Conservation (phyloP, 2,888 invertebrate genomes). For the Caenorhabditis wallacei region DNA sequence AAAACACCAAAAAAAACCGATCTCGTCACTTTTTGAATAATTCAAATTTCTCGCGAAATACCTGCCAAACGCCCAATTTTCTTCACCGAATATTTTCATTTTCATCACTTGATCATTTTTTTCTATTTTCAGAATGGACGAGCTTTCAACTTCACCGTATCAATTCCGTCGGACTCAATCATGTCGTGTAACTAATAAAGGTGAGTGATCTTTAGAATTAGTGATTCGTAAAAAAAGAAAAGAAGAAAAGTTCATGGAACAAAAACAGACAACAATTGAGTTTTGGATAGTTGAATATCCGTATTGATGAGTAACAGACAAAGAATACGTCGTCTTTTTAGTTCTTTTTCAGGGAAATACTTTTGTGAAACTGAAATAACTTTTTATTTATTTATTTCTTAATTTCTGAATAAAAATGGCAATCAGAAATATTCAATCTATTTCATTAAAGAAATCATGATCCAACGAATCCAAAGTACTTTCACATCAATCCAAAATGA, state of each 20-base stretch:
- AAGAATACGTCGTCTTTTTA: slow-evolving; percentile 25
- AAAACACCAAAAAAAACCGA: slow-evolving; percentile 11
- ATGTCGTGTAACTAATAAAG: slow-evolving; percentile 74
- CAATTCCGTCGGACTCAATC: slow-evolving; percentile 79
- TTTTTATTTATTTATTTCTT: background rate
- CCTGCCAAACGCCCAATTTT: slow-evolving; percentile 20
- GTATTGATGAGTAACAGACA: slow-evolving; percentile 42
- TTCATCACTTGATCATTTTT: slow-evolving; percentile 31
- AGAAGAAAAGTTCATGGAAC: slow-evolving; percentile 41
- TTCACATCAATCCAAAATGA: background rate
- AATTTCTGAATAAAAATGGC: background rate
- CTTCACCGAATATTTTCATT: background rate
- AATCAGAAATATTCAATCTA: too few species aligned
- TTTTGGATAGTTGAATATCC: slow-evolving; percentile 51
- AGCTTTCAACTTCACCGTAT: slow-evolving; percentile 57
- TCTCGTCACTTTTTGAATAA: slow-evolving; percentile 41
- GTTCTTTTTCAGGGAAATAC: background rate
- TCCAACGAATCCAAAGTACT: too few species aligned
- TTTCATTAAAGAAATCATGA: too few species aligned
- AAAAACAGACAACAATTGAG: slow-evolving; percentile 29
- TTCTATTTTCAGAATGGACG: slow-evolving; percentile 58
- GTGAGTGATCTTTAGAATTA: slow-evolving; percentile 50
- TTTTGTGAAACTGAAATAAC: background rate
- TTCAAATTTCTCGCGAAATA: slow-evolving; percentile 20
- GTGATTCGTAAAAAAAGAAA: background rate